Evolutionary conservation across 2,797 vertebrate species (phyloP).

Genomic region (Coracias cyanogaster): DNA sequence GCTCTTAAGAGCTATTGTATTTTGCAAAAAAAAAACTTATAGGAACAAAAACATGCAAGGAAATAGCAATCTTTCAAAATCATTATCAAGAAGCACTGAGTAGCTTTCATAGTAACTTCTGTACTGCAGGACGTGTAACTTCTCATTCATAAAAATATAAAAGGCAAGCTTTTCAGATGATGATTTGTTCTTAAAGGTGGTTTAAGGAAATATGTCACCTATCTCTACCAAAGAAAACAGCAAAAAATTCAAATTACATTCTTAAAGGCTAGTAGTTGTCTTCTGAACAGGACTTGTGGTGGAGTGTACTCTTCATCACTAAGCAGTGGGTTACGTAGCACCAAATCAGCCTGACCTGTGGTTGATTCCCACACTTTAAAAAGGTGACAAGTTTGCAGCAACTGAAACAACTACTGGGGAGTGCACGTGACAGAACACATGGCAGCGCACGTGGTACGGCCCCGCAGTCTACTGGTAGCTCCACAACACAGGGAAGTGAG

Average conservation of each 20-base stretch:
- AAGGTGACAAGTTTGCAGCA: background rate
- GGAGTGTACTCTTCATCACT: background rate
- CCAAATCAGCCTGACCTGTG: background rate
- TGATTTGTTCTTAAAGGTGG: background rate
- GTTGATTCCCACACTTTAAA: background rate
- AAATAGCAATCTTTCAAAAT: background rate
- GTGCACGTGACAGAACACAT: too few species aligned
- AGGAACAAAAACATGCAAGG: too few species aligned
- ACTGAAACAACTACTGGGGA: background rate
- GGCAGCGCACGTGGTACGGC: too few species aligned
- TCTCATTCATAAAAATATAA: background rate
- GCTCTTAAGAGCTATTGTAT: background rate
- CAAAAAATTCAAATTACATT: background rate
- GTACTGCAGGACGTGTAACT: fast-evolving
- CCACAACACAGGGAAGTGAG: too few species aligned
- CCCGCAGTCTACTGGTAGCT: too few species aligned
- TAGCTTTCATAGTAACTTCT: background rate
- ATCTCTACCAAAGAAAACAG: background rate
- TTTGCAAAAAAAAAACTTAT: background rate
- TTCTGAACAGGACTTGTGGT: background rate
- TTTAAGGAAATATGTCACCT: background rate
- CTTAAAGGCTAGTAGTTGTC: background rate
- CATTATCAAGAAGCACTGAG: background rate
- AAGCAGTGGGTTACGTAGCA: background rate
- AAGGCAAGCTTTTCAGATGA: background rate